Evolutionary conservation across 2,113 vertebrate genomes (phyloP), one percentile per base, ranked within the genome.

Genomic region (Malurus elegans): DNA sequence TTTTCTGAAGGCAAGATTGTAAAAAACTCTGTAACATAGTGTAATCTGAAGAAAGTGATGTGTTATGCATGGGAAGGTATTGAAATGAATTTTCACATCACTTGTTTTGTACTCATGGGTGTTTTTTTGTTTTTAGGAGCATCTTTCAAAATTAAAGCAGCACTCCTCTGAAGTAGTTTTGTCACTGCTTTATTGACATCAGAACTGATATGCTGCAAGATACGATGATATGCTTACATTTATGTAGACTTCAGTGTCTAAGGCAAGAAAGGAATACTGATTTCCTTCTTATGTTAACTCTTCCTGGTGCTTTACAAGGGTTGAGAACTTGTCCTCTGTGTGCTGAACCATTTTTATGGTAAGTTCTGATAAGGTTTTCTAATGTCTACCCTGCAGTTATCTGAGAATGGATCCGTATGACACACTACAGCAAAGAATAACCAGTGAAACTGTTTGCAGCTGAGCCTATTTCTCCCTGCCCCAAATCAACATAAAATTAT

Each of bases 21-120:
- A 53, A 53, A 74, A 87, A 82, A 38, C 38, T 66, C 62, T 20
- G 6, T 66, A 84, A 47, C 29, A 20, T 60, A 74, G 48, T 65
- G 26, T 53, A 65, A 38, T 86, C 47, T 86, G 62, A 89, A 69
- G 78, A 91, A 95, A 84, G n/a, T 29, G 71, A 32, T 10, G 0
- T 61, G 67, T 74, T 89, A 72, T 9, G 23, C 53, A 56, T 87
- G 73, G 48, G 34, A 72, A 88, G 23, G 23, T 69, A 88, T 80
- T 92, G 56, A 94, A 96, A 95, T 93, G 29, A 56, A 71, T 95
- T 72, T 44, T 92, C 80, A 40, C 40, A 69, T 84, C 11, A 34
- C 53, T 91, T 79, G 34, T 61, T 92, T 82, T 73, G 28, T 88
- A 84, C 66, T 93, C 75, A 31, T 47, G 73, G 42, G 54, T 87